Conservation (phyloP, 2,113 vertebrate species). For the Poicephalus meyeri region DNA sequence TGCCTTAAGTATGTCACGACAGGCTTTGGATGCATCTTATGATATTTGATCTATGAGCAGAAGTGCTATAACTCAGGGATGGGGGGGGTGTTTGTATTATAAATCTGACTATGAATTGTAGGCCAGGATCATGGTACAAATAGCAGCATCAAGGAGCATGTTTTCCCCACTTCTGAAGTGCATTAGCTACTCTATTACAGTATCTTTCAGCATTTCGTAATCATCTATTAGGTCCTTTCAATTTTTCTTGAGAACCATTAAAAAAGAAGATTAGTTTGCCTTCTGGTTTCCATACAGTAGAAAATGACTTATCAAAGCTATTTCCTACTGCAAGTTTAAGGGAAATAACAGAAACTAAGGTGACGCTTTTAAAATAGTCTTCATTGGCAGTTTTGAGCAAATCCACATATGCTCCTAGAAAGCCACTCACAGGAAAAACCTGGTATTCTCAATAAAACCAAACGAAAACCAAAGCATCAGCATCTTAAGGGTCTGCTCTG, state of each 20-base stretch:
- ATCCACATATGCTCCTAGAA: neutral
- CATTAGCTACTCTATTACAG: neutral
- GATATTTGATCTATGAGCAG: neutral
- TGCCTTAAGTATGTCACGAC: neutral
- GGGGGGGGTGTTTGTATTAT: neutral
- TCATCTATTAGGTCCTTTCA: neutral
- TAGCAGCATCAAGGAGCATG: neutral
- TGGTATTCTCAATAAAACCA: neutral
- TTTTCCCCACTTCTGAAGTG: neutral
- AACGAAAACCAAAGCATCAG: neutral
- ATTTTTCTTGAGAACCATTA: neutral
- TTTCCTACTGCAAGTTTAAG: neutral
- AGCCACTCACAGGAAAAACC: neutral
- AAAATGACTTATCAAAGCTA: neutral
- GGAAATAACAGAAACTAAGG: neutral
- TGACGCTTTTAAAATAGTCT: neutral
- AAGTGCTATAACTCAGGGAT: neutral
- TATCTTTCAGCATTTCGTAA: neutral
- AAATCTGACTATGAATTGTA: neutral
- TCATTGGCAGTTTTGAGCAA: neutral
- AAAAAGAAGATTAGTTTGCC: neutral
- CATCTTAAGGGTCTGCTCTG: neutral
- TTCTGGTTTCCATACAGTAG: neutral
- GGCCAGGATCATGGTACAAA: neutral
- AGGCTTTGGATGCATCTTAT: neutral